phyloP scores from a whole-genome alignment of 2,888 invertebrate species.

The Myopa testacea region DNA sequence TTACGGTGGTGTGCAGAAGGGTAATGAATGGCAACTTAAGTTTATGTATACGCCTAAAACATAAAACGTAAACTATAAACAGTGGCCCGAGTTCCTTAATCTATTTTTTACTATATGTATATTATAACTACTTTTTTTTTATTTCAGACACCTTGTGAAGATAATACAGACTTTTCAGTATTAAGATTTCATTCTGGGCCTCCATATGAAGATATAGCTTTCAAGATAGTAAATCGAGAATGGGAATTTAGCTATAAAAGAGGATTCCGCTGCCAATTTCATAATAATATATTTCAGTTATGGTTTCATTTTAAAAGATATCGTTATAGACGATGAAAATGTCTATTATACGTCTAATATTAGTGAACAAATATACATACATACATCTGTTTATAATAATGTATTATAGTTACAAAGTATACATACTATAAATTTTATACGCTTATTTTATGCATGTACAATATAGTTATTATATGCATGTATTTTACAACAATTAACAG shows the following conservation, averaged over 20 bases:
- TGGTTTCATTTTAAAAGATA: constrained; percentile 99
- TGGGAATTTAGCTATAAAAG: constrained; percentile 99
- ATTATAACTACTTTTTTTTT: constrained; percentile 41
- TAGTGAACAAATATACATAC: not conserved
- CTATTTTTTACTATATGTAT: not conserved
- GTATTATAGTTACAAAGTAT: not conserved
- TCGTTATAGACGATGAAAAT: constrained; percentile 82
- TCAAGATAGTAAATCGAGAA: constrained; percentile 82
- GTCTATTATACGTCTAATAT: not conserved
- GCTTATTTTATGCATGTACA: too few relatives aligned
- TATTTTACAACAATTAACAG: too few relatives aligned
- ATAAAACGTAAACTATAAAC: too few relatives aligned
- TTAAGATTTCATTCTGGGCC: constrained; percentile 97
- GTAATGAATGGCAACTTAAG: too few relatives aligned
- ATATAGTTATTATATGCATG: too few relatives aligned
- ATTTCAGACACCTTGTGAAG: constrained; percentile 85
- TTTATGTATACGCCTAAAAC: too few relatives aligned
- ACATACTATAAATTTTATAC: too few relatives aligned
- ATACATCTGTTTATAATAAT: not conserved
- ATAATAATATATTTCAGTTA: constrained; percentile 98
- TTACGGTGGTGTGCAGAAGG: too few relatives aligned
- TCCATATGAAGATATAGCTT: constrained; percentile 88
- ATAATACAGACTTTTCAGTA: constrained; percentile 95
- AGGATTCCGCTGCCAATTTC: constrained; percentile 98
- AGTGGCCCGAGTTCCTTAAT: too few relatives aligned